phyloP scores from a whole-genome alignment of 2,113 vertebrate species.

The Orthonyx spaldingii region DNA sequence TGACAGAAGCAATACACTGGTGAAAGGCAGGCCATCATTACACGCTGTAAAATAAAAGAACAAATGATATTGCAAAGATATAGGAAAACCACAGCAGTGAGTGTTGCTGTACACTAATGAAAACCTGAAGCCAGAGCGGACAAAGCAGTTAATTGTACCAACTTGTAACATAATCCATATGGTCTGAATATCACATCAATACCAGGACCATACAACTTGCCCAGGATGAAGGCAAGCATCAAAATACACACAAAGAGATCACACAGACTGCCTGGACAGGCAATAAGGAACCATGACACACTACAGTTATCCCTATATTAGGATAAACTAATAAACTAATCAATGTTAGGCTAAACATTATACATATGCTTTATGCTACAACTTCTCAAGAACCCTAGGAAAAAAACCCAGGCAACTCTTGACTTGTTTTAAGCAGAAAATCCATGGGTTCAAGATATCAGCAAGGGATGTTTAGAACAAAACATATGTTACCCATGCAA shows the following conservation, averaged over 20 bases:
- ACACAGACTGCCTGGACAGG: not conserved
- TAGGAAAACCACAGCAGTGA: not conserved
- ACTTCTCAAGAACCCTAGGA: not conserved
- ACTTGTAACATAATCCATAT: not conserved
- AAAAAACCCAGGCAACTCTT: not conserved
- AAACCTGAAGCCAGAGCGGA: not conserved
- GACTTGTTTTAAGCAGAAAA: not conserved
- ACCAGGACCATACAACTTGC: not conserved
- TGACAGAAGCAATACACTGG: not conserved
- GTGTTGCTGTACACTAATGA: not conserved
- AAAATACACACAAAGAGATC: not conserved
- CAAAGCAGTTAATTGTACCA: not conserved
- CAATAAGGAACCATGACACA: not conserved
- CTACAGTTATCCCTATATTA: not conserved
- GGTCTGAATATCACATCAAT: not conserved
- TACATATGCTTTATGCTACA: not conserved
- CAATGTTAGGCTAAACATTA: not conserved
- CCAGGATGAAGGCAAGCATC: not conserved
- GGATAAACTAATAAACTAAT: not conserved
- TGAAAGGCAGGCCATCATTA: not conserved
- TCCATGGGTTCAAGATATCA: not conserved
- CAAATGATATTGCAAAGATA: not conserved
- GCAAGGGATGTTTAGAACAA: not conserved
- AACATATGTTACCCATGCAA: not conserved
- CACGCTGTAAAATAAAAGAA: not conserved